Base-by-base conservation (phyloP, 2,888 invertebrate genomes). In the Eristalinus sepulchralis region DNA sequence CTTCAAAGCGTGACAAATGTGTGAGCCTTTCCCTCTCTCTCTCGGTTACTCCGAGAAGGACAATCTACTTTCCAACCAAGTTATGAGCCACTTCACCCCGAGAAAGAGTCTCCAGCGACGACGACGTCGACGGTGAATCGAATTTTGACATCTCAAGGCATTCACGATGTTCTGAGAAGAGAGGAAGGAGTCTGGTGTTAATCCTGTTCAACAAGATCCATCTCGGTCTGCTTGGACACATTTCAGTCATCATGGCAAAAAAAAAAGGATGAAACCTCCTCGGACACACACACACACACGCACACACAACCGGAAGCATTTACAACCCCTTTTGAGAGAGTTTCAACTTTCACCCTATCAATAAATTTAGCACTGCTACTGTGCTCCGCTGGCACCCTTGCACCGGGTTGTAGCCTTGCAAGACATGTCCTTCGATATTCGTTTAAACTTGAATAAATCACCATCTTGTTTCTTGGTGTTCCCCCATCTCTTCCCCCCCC, bases 361-460 rank as follows among this genome's bases (percentile, higher is more conserved):
- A 85, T 82, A 85, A 85, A 82, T 85, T 85, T 72, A 72, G 68
- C 72, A 57, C 73, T 33, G 62, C 73, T 36, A 17, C 47, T n/a
- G 57, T 17, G 59, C 62, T 31, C 1, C 57, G 13, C 20, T 5
- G 11, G 27, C 70, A 10, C 55, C 59, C 33, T 73, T 31, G 39
- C 39, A 47, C 33, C 55, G n/a, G 57, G 63, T 31, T 17, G 34
- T 73, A 82, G 59, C 85, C 85, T 73, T 82, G 77, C 85, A 85
- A 85, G 85, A 82, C 73, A 85, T 85, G 85, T 82, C 85, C 85
- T 85, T 85, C 85, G 85, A 85, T 85, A 85, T 85, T 82, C 85
- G 82, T 85, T 85, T 82, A 82, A 85, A 85, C 85, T 82, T 85
- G 85, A 85, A 85, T 85, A 85, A 85, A 85, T 85, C 85, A 85